A percentile compares a stretch with the other conserved stretches of the same genome.
Conservation (phyloP, 2,113 vertebrate genomes). For the Urocolius indicus region DNA sequence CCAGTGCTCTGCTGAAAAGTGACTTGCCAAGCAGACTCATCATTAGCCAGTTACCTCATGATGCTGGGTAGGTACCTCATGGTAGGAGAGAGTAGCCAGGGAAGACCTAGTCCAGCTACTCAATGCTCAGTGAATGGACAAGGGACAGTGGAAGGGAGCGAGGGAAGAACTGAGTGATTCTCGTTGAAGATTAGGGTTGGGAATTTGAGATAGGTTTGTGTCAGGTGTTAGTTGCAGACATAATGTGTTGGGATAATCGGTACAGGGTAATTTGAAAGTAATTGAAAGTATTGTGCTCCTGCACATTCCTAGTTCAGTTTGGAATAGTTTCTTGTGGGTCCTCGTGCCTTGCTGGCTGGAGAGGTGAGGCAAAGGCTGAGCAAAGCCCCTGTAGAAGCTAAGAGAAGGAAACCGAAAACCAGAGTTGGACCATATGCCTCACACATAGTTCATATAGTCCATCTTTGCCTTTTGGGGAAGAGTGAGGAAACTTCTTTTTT, state of each 20-base stretch:
- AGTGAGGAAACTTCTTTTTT: background rate
- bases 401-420: background rate
- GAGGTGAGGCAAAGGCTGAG: background rate
- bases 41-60: background rate
- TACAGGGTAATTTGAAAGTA: background rate
- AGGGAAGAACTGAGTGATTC: background rate
- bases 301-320: background rate
- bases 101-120: background rate
- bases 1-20: background rate
- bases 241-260: background rate
- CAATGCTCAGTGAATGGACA: background rate
- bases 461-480: background rate
- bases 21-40: background rate
- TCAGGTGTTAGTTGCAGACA: background rate
- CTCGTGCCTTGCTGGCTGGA: background rate
- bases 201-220: background rate
- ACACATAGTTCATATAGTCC: background rate
- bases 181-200: background rate
- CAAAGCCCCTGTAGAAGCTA: background rate
- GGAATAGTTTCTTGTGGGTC: background rate
- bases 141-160: background rate
- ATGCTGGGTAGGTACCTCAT: background rate
- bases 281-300: background rate
- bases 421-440: background rate
- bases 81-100: background rate